Base-by-base conservation (phyloP, 2,888 invertebrate genomes). In the Brachylomia viminalis region DNA sequence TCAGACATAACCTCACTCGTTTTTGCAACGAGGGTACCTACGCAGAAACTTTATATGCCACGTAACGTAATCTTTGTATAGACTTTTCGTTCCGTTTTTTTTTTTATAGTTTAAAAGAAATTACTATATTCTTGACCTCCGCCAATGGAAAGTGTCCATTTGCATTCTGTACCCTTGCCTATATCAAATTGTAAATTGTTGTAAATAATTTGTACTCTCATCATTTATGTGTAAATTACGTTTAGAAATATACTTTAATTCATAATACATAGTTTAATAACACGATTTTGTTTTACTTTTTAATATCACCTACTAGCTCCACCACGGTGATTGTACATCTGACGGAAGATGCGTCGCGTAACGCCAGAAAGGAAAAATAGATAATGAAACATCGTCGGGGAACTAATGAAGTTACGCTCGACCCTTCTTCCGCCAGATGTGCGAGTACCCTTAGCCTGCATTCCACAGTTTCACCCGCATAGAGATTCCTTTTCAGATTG, bases 161-260 rank as follows among this genome's bases (percentile, higher is more conserved):
- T 42, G 10, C 42, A 1, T 27, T 45, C 13, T 23, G 23, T 15
- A 27, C 8, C 20, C 27, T 42, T 30, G 64, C 58, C 15, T 75
- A 33, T 54, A 58, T 47, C n/a, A 23, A 66, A 72, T 52, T 81
- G 81, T 81, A 81, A 83, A 81, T 83, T 49, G 78, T 72, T 81
- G 81, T 81, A 81, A 83, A 81, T 78, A 81, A 58, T 59, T 56
- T 69, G 56, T 83, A 56, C 27, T 56, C 68, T 47, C 72, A 83
- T 64, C 27, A 58, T 2, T 30, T 68, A 54, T 33, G 58, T 82
- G 83, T 82, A 83, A 83, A 83, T 42, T 80, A 54, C 13, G 49
- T 72, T 72, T 52, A 83, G 56, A 59, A 13, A n/a, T 77, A 42
- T 33, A 80, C 8, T 65, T 56, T 38, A 52, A 45, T 47, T 64